Base-by-base conservation (phyloP, 2,888 invertebrate species). In the Nemotelus pantherinus region DNA sequence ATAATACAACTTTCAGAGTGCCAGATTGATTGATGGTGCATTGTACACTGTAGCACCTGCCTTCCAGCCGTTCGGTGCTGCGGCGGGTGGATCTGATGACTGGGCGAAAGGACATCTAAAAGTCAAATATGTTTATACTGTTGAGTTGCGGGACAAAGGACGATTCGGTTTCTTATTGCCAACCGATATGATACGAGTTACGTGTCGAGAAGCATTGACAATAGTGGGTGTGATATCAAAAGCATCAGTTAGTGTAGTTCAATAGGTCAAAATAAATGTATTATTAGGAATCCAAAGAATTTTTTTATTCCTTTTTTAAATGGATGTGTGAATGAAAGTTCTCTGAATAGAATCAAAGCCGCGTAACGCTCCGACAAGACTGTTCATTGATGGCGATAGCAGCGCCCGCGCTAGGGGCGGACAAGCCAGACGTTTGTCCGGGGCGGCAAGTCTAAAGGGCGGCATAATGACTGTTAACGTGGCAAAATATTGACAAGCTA, bases 121-220 rank as follows among this genome's bases (percentile, higher is more conserved):
- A 44, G 53, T 95, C 79, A 94, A 94, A 84, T 95, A 95, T 85
- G 88, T 94, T 0, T 96, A 93, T 86, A 95, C 95, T 0, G 89
- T 95, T 74, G 95, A 96, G 87, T 88, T 96, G 3, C 89, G 94
- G 78, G 95, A 95, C 85, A 92, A 89, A 2, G 95, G 95, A 2
- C 88, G 89, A 77, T 90, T 91, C 83, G 95, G 95, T 0, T 96
- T 95, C 74, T 48, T 74, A 44, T 74, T 74, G 45, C 74, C 74
- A 47, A 74, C 74, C 9, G 48, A 74, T 57, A 41, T 60, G 74
- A 74, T 74, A 25, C 45, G 74, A 5, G 60, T 60, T 43, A 74
- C 74, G 10, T 74, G 74, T 48, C 39, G 74, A 44, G 74, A 74
- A 48, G 60, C 74, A 4, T 48, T 74, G 41, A 74, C 74, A 7